Percentiles rank a stretch among this genome's conserved stretches.
Conservation (phyloP, 1,140 invertebrate species). For the Gryllus bimaculatus region DNA sequence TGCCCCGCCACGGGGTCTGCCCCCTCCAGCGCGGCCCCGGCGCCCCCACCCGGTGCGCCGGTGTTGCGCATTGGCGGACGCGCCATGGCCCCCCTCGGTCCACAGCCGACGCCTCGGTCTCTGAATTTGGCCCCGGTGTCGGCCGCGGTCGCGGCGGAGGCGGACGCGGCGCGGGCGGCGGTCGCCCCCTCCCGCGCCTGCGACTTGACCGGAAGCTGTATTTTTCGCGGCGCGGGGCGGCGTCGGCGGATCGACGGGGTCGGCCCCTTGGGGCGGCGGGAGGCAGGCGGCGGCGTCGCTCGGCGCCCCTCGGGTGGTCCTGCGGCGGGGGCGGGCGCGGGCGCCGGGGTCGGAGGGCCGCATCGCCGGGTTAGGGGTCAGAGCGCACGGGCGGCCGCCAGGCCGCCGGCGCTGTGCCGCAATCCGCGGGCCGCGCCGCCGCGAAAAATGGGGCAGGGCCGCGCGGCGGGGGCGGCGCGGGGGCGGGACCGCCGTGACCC, state of each 20-base stretch:
- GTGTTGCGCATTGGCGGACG: slow-evolving; percentile 10
- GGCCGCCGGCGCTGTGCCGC: slow-evolving; percentile 6
- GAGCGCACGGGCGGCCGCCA: not conserved
- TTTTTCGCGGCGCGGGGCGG: not conserved
- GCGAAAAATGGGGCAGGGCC: slow-evolving; percentile 14
- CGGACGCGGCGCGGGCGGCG: not conserved
- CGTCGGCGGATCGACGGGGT: not conserved
- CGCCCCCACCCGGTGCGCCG: slow-evolving; percentile 7
- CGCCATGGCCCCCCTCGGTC: slow-evolving; percentile 8
- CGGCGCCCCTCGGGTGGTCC: not conserved
- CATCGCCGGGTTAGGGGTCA: slow-evolving; percentile 14
- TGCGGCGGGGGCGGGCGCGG: not conserved
- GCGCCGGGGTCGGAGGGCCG: slow-evolving; percentile 9
- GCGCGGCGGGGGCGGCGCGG: not conserved
- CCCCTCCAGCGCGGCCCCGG: not conserved
- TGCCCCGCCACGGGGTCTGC: slow-evolving; percentile 9
- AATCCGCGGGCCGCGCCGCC: not conserved
- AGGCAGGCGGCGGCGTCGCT: not conserved
- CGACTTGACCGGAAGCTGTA: slow-evolving; percentile 7
- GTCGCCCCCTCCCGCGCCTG: not conserved
- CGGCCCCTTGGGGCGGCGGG: not conserved
- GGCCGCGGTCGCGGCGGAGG: not conserved
- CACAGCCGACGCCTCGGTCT: slow-evolving; percentile 7
- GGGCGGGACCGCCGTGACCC: slow-evolving; percentile 7
- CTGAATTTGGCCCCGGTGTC: slow-evolving; percentile 11